phyloP scores from a whole-genome alignment of 2,113 vertebrate genomes.

The Gracilinanus agilis region DNA sequence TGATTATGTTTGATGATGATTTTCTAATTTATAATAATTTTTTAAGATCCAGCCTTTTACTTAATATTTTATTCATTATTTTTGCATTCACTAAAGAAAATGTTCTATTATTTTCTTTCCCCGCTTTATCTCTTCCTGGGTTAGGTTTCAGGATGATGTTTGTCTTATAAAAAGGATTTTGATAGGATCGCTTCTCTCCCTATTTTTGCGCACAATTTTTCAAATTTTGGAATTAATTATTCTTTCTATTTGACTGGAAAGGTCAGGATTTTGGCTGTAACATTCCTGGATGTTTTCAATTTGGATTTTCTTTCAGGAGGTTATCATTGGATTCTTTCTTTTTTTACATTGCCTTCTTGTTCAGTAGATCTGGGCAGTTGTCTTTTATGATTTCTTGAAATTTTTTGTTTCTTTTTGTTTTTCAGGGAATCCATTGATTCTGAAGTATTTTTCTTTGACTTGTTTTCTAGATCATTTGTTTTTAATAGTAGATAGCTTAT shows the following conservation, averaged over 20 bases:
- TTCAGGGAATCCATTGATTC: not conserved
- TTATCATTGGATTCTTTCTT: not conserved
- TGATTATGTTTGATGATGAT: not conserved
- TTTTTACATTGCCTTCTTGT: not conserved
- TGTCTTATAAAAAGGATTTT: not conserved
- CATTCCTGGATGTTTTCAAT: not conserved
- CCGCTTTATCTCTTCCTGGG: not conserved
- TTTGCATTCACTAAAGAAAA: not conserved
- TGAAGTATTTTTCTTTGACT: not conserved
- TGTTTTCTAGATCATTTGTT: not conserved
- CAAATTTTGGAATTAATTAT: not conserved
- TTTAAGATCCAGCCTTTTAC: not conserved
- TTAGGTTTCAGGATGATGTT: not conserved
- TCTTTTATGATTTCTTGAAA: not conserved
- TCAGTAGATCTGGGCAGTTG: not conserved
- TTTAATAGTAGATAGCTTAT: not conserved
- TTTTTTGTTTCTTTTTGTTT: not conserved
- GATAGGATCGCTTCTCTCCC: not conserved
- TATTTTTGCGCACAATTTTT: not conserved
- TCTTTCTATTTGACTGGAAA: not conserved
- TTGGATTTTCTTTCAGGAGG: not conserved
- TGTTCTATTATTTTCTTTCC: not conserved
- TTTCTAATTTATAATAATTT: not conserved
- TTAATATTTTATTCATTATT: not conserved
- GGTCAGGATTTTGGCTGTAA: not conserved